phyloP scores from a whole-genome alignment of 2,888 invertebrate species.

The Lasius platythorax region DNA sequence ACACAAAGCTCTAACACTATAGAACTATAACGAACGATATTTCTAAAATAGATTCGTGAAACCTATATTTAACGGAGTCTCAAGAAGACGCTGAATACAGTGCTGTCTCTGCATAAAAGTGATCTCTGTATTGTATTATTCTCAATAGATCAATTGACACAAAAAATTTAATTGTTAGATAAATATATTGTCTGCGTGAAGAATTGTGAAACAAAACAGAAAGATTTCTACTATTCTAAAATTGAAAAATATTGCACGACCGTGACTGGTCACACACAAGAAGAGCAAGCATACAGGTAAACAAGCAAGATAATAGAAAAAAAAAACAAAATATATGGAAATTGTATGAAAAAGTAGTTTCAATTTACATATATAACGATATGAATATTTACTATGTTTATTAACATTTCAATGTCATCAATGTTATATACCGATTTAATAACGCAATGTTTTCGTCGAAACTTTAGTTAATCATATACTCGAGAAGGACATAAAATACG shows the following conservation, averaged over 20 bases:
- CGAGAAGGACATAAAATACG: not conserved
- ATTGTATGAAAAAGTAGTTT: not conserved
- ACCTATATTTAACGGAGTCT: not conserved
- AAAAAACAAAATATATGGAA: not conserved
- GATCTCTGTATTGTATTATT: not conserved
- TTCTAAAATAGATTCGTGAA: not conserved
- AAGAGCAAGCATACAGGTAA: not conserved
- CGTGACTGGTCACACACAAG: not conserved
- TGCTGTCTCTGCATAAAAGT: not conserved
- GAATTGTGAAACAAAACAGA: not conserved
- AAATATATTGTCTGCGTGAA: not conserved
- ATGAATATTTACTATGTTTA: not conserved
- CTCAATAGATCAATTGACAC: not conserved
- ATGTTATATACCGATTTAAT: not conserved
- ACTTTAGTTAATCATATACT: not conserved
- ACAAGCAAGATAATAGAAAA: no score
- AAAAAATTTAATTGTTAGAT: slow-evolving; percentile 1
- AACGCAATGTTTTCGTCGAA: not conserved
- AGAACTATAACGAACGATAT: not conserved
- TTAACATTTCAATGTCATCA: not conserved
- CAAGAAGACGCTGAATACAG: not conserved
- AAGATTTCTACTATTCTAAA: not conserved
- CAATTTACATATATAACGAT: not conserved
- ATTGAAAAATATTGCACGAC: not conserved
- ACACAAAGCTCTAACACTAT: not conserved